A percentile compares a stretch with the other conserved stretches of the same genome.
Evolutionary conservation across 2,888 invertebrate species (phyloP).

Genomic region (Habrosyne pyritoides): DNA sequence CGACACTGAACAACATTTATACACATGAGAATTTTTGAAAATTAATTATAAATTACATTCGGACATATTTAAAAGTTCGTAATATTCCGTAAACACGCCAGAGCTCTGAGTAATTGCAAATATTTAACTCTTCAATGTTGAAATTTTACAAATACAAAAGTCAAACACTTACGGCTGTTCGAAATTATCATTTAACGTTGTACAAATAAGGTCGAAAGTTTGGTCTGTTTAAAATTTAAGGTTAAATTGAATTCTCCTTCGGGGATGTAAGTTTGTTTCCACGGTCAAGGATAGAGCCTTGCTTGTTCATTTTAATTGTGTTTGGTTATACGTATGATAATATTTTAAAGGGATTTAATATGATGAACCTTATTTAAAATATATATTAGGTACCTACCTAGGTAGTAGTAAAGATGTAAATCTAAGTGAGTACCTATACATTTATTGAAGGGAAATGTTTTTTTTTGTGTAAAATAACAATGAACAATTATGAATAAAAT

Average conservation of each 20-base stretch:
- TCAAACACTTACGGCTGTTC: neutral
- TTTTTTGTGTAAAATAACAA: too few relatives aligned
- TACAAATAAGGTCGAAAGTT: neutral
- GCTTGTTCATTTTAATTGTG: neutral
- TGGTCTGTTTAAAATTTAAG: neutral
- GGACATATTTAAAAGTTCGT: conserved; percentile 1
- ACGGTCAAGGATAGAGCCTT: neutral
- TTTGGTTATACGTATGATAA: neutral
- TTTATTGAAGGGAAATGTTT: too few relatives aligned
- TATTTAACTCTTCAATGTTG: conserved; percentile 4
- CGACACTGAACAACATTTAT: too few relatives aligned
- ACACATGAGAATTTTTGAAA: neutral
- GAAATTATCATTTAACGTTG: neutral
- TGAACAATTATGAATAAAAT: too few relatives aligned
- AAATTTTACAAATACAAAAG: conserved; percentile 2
- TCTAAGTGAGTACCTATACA: too few relatives aligned
- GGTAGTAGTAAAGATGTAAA: too few relatives aligned
- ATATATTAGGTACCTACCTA: too few relatives aligned
- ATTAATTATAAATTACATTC: neutral
- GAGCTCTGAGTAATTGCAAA: neutral
- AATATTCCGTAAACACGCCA: neutral
- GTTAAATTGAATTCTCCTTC: neutral
- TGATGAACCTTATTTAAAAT: too few relatives aligned
- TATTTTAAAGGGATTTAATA: neutral
- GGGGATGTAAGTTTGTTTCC: conserved; percentile 1